Base-by-base conservation (phyloP, 2,888 invertebrate genomes). In the Lepetodrilus schrolli region DNA sequence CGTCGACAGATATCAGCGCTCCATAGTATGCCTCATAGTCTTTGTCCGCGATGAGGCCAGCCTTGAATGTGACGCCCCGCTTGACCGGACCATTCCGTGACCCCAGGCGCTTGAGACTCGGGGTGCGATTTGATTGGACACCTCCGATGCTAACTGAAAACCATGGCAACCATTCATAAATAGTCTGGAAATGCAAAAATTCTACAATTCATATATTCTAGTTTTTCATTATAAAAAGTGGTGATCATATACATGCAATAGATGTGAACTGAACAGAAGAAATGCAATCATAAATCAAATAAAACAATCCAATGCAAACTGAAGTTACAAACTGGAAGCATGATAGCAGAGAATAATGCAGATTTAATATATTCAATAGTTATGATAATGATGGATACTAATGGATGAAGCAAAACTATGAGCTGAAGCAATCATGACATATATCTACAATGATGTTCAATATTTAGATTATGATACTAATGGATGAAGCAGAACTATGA, bases 21-120 rank as follows among this genome's bases (percentile, higher is more conserved):
- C 89, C 89, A 75, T 83, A 83, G 77, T 86, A 88, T 4, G 82
- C 83, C 65, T 86, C 86, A 70, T 84, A 81, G 51, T 87, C 86
- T 73, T 82, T 82, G 78, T 88, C 89, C 8, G 87, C 84, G 58
- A 88, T 83, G 20, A 87, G 83, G 1, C 87, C 87, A 17, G 87
- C 83, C 75, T 89, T 89, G 80, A 89, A 88, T 7, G 87, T 88
- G 38, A 88, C 88, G 4, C 84, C 87, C 36, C 86, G 77, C 74
- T 85, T 82, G n/a, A 78, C 72, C 7, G 37, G 68, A 17, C 58
- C 58, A 1, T 26, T 58, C 8, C 58, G 58, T n/a, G 58, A 58
- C 1, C 34, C 58, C 58, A 75, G 78, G 4, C 73, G 72, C 20
- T 75, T 73, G 8, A 70, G 50, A 66, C 47, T 75, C 2, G 65